A percentile compares a stretch with the other conserved stretches of the same genome.
Conservation (phyloP, 2,797 vertebrate species). For the Lacerta agilis region DNA sequence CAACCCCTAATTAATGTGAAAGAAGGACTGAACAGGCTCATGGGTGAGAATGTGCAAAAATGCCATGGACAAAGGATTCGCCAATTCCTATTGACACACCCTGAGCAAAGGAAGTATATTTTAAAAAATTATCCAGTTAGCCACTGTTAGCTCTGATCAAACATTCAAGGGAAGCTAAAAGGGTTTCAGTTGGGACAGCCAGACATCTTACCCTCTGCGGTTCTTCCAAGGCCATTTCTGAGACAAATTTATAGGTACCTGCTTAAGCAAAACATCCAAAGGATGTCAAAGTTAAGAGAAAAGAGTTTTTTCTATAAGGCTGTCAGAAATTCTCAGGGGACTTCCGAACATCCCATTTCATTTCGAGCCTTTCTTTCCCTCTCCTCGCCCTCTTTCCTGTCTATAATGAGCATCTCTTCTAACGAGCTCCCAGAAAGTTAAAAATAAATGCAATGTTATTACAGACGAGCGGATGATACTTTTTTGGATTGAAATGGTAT, state of each 20-base stretch:
- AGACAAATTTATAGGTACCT: not conserved
- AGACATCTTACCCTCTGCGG: not conserved
- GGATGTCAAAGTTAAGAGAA: not conserved
- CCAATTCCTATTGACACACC: too few relatives aligned
- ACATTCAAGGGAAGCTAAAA: not conserved
- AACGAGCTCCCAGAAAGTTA: not conserved
- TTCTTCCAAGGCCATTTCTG: not conserved
- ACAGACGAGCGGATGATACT: not conserved
- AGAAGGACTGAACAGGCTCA: too few relatives aligned
- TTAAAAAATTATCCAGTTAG: not conserved
- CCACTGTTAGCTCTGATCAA: not conserved
- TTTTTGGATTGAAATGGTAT: too few relatives aligned
- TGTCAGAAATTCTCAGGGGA: not conserved
- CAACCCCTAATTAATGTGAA: too few relatives aligned
- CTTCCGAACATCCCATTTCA: not conserved
- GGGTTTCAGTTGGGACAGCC: not conserved
- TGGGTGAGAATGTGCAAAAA: too few relatives aligned
- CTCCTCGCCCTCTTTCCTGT: not conserved
- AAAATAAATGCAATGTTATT: not conserved
- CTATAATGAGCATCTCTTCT: not conserved
- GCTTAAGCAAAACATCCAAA: not conserved
- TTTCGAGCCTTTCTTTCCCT: not conserved
- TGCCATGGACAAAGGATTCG: too few relatives aligned
- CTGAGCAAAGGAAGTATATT: too few relatives aligned
- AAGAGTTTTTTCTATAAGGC: not conserved